Evolutionary conservation across 1,140 invertebrate species (phyloP).

Genomic region (Phenacoccus solenopsis): DNA sequence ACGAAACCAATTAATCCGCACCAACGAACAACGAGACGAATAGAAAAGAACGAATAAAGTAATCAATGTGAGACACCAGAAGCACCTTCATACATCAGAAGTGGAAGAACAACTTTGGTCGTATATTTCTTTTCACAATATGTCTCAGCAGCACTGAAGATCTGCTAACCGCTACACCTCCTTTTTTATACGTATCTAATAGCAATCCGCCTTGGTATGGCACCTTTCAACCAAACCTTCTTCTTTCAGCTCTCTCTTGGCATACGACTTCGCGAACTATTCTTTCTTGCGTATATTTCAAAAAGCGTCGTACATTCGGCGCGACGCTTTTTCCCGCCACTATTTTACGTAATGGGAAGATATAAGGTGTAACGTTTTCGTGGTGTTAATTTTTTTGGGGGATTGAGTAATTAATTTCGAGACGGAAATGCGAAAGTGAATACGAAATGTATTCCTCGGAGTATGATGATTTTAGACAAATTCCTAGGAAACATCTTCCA

Average conservation of each 20-base stretch:
- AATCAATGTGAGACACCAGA: constrained; percentile 13
- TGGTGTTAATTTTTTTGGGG: no score
- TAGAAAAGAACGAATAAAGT: constrained; percentile 13
- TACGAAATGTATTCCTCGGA: no score
- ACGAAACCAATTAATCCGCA: constrained; percentile 12
- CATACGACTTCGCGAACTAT: not conserved
- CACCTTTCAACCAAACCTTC: constrained; percentile 7
- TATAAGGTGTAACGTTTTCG: no score
- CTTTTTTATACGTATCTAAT: constrained; percentile 10
- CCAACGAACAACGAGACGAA: constrained; percentile 14
- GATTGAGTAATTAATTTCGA: no score
- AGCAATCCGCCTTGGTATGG: not conserved
- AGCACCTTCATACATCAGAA: constrained; percentile 14
- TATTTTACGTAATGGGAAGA: no score
- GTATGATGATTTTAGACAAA: no score
- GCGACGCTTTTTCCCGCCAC: no score
- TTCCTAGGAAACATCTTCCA: no score
- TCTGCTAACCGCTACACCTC: constrained; percentile 13
- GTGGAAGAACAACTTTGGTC: constrained; percentile 10
- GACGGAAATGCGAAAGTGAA: no score
- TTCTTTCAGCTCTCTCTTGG: constrained; percentile 11
- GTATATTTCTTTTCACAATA: constrained; percentile 10
- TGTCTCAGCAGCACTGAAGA: constrained; percentile 7
- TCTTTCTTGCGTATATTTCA: not conserved
- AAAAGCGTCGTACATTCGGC: not conserved